These are phyloP conservation scores for Penelope pileata DNA, from an alignment of 2,113 vertebrate species.

Conservation along the genomic window DNA sequence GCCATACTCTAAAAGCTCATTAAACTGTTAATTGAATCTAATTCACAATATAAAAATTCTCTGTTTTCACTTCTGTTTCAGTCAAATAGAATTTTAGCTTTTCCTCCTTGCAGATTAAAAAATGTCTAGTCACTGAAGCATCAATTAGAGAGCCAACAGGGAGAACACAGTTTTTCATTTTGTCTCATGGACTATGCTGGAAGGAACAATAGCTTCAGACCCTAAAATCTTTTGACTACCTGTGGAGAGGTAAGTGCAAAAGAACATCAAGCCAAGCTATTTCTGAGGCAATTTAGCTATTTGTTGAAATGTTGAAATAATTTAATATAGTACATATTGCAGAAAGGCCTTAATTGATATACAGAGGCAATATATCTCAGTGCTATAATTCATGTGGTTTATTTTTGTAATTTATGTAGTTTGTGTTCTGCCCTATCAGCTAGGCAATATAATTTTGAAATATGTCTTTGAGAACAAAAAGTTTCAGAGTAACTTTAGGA, in stretches of 20 bases:
- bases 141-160: background rate
- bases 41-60: background rate
- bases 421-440: background rate
- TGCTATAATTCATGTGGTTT: background rate
- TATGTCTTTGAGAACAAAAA: background rate
- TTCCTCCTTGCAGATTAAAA: background rate
- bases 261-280: background rate
- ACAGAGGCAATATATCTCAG: background rate
- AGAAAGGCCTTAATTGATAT: background rate
- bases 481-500: background rate
- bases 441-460: background rate
- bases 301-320: background rate
- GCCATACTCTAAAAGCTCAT: constrained; percentile 6
- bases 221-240: background rate
- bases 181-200: background rate
- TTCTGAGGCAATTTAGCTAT: background rate
- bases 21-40: constrained; percentile 23
- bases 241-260: background rate
- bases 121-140: background rate
- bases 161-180: background rate
- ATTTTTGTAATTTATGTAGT: background rate
- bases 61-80: constrained; percentile 20
- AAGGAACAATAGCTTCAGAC: background rate
- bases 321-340: background rate
- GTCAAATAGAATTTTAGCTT: background rate